Conservation (phyloP, 2,888 invertebrate genomes). For the Acheta domesticus region DNA sequence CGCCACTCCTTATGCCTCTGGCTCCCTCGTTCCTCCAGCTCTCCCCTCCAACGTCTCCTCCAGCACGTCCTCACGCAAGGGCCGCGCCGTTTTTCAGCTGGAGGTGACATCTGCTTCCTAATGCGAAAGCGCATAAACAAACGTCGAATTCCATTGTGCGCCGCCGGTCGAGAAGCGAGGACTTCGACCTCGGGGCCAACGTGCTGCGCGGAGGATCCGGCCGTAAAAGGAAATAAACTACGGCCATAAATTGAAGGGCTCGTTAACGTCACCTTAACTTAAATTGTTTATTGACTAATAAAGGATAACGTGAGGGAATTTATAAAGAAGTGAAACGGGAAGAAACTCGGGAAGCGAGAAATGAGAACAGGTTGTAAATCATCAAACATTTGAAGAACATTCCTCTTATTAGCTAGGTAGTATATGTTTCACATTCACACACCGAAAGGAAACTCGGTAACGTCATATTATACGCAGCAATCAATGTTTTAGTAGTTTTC, state of each 20-base stretch:
- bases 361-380: no score
- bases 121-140: neutral
- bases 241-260: neutral
- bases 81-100: neutral
- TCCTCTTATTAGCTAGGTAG: no score
- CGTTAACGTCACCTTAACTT: neutral
- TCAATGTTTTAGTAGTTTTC: no score
- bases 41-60: no score
- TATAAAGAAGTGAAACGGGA: neutral
- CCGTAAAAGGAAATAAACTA: neutral
- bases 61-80: neutral
- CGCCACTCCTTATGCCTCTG: no score
- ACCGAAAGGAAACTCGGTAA: no score
- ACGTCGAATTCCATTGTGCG: neutral
- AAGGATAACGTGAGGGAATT: conserved; percentile 1
- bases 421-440: no score
- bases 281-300: neutral
- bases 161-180: neutral
- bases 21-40: no score
- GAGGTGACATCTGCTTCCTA: neutral
- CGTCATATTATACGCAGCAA: no score
- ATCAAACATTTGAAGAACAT: no score
- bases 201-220: neutral
- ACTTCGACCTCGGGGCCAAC: neutral
- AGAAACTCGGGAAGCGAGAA: no score